phyloP scores from a whole-genome alignment of 2,888 invertebrate species.

The Tenthredo amoena region DNA sequence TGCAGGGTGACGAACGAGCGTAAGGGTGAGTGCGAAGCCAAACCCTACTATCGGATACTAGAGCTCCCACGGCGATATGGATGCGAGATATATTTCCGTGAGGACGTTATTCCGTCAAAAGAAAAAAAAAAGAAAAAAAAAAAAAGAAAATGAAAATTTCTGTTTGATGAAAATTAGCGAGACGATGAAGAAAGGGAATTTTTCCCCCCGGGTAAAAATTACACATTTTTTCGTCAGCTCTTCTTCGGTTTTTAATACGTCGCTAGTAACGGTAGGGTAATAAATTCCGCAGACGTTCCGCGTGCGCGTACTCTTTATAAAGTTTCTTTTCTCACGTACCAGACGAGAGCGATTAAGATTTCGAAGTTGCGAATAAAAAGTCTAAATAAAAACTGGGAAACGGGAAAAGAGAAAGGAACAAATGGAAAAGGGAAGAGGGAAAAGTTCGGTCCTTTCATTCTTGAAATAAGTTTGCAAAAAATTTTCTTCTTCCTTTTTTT shows the following conservation, averaged over 20 bases:
- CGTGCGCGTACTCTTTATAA: not conserved
- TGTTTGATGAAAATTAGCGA: not conserved
- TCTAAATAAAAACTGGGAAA: not conserved
- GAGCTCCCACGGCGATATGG: not conserved
- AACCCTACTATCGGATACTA: not conserved
- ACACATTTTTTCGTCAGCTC: not conserved
- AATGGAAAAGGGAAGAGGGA: not conserved
- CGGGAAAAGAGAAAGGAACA: not conserved
- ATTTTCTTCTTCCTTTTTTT: not conserved
- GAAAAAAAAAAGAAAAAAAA: too few relatives aligned
- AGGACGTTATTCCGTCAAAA: not conserved
- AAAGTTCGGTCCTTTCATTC: not conserved
- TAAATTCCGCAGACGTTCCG: constrained; percentile 30
- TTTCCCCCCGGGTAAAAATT: not conserved
- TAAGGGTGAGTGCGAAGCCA: not conserved
- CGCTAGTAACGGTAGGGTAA: not conserved
- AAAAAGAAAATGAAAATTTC: too few relatives aligned
- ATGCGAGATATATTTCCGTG: not conserved
- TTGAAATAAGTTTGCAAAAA: not conserved
- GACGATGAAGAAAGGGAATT: too few relatives aligned
- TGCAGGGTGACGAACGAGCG: constrained; percentile 44
- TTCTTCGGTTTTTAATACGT: not conserved
- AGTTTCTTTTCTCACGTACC: constrained; percentile 27
- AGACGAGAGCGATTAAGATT: constrained; percentile 30
- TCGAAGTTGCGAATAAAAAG: constrained; percentile 6